Base-by-base conservation (phyloP, 2,113 vertebrate genomes). In the Capreolus pygargus region DNA sequence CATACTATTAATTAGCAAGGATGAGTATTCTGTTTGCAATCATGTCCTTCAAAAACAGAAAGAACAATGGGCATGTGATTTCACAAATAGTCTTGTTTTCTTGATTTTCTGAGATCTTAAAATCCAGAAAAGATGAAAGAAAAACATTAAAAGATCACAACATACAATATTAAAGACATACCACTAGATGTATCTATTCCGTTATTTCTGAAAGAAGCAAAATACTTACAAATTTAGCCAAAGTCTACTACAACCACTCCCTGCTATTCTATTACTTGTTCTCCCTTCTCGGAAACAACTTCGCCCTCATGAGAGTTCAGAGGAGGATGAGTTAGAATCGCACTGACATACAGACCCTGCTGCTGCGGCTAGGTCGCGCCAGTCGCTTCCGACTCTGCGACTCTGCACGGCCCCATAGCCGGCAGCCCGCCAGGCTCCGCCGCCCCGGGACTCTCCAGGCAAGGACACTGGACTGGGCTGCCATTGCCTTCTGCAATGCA, bases 11-110 rank as follows among this genome's bases (percentile, higher is more conserved):
- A 96, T 94, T 94, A 82, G 86, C n/a, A 86, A 81, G 36, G 16
- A 83, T 88, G 82, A 23, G 43, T 91, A 47, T 95, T 96, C 67
- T 94, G 95, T 96, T 94, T 97, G 45, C 76, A 98, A 94, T 91
- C 12, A 79, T 95, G 74, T 95, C 45, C 17, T 95, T 95, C 55
- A 96, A 47, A 97, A 89, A 86, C n/a, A 52, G 30, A 97, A 86
- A 92, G 27, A 28, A 88, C 64, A 89, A 45, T 86, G 64, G 23
- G 5, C 47, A 45, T 81, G 36, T 90, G 70, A 92, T 94, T 70
- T 92, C 95, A 61, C 52, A 89, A 79, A 91, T 25, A 33, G 88
- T 64, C 76, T 78, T 82, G 14, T 74, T 90, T 97, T 70, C 61
- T 78, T 74, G 57, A 78, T 55, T 96, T 95, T 90, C 78, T 93